A percentile compares a stretch with the other conserved stretches of the same genome.
Conservation (phyloP, 2,113 vertebrate species). For the Craseonycteris thonglongyai region DNA sequence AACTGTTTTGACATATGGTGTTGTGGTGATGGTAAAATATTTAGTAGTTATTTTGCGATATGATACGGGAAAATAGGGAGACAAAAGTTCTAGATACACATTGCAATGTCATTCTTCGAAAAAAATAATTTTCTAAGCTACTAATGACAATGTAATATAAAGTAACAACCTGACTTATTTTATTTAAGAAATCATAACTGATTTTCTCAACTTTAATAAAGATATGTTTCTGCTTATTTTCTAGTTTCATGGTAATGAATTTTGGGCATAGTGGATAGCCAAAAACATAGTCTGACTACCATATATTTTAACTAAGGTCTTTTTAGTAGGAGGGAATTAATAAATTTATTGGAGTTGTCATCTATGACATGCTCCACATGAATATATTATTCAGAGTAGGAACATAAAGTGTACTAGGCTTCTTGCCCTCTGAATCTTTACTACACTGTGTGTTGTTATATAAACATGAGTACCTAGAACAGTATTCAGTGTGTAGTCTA, state of each 20-base stretch:
- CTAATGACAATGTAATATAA: neutral
- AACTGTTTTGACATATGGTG: neutral
- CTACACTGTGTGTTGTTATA: neutral
- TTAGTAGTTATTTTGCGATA: neutral
- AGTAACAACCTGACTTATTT: neutral
- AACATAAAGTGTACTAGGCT: neutral
- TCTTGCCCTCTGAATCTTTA: neutral
- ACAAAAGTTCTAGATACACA: neutral
- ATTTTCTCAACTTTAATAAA: neutral
- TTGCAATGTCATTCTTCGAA: neutral
- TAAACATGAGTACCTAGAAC: neutral
- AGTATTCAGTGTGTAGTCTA: neutral
- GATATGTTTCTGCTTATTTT: neutral
- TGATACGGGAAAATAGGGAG: neutral
- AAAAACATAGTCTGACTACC: neutral
- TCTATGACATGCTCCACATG: neutral
- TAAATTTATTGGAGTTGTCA: neutral
- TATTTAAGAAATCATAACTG: neutral
- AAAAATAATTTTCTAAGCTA: neutral
- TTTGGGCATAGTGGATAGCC: neutral
- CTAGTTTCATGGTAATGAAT: neutral
- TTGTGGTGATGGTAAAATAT: neutral
- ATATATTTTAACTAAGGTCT: neutral
- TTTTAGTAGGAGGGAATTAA: neutral
- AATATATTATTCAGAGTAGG: neutral